Base-by-base conservation (phyloP, 2,888 invertebrate genomes). In the Agrochola circellaris region DNA sequence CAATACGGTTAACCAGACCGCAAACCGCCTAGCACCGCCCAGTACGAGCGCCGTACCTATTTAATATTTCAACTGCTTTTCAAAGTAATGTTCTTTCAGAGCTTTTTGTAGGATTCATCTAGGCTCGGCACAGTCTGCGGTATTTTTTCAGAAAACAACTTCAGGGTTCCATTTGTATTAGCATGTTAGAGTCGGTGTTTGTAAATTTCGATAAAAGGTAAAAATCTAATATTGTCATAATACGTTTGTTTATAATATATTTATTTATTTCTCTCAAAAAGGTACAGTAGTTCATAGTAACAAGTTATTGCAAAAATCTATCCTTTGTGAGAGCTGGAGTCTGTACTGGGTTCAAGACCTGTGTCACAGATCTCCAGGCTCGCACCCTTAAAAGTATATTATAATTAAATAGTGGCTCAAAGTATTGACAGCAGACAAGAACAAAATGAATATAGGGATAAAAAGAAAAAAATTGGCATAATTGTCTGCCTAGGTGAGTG, bases 11-110 rank as follows among this genome's bases (percentile, higher is more conserved):
- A 60, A 64, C 56, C 45, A 56, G 51, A 81, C 78, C 74, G 17
- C 67, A 75, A 62, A 71, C 60, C 71, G 1, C 13, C 30, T 48
- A 23, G 51, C 64, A 71, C 62, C 71, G 0, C 13, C 38, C 54
- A 23, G 51, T 60, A 58, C 23, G 45, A 73, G 34, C 20, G 7
- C 69, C 62, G n/a, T 64, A 70, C 64, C 66, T 73, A 45, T 75
- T 86, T 84, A 87, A 84, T 82, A 79, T 82, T 86, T 84, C 71
- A 86, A 51, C 62, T 64, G 73, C 71, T 82, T 87, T 84, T 82
- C 84, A 84, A 82, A 76, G 67, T 62, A 68, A 79, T 86, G 64
- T 61, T 74, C 65, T 78, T 68, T 77, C 38, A 70, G 58, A 68
- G 30, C 51, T 81, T 84, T 83, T 75, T 76, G 73, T 73, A 65